Percentiles rank a stretch among this genome's conserved stretches.
Evolutionary conservation across 2,113 vertebrate species (phyloP).

Genomic region (Chloroceryle aenea): DNA sequence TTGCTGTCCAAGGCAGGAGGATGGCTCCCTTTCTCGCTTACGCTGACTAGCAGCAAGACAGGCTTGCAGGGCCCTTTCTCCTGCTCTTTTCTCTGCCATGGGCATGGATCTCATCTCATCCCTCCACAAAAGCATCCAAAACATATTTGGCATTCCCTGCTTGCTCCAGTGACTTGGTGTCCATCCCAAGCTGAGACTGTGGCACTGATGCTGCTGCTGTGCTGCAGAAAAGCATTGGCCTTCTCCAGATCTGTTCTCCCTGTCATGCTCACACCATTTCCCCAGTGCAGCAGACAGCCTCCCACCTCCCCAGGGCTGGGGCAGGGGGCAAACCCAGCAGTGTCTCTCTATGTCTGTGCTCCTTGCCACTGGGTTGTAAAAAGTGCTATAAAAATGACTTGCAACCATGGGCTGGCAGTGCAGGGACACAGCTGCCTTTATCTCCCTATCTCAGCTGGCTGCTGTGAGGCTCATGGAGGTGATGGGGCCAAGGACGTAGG

Average conservation of each 20-base stretch:
- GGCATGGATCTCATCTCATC: not conserved
- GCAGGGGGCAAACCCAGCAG: accelerated
- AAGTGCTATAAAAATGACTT: not conserved
- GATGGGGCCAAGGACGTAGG: not conserved
- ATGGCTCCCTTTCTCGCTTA: not conserved
- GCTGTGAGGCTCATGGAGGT: accelerated
- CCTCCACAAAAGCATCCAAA: not conserved
- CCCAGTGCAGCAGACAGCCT: not conserved
- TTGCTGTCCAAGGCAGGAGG: not conserved
- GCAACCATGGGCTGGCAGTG: accelerated
- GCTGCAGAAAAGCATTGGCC: not conserved
- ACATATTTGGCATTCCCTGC: accelerated
- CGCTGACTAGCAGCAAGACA: accelerated
- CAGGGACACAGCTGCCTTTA: not conserved
- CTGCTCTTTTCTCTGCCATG: not conserved
- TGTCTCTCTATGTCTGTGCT: not conserved
- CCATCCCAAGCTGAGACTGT: too few relatives aligned
- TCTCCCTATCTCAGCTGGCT: not conserved
- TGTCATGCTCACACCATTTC: not conserved
- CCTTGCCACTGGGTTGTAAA: not conserved
- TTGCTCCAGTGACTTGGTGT: accelerated
- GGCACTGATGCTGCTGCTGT: not conserved
- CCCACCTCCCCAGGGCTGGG: not conserved
- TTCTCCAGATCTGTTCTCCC: not conserved
- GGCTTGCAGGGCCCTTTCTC: not conserved